A percentile compares a stretch with the other conserved stretches of the same genome.
phyloP scores from a whole-genome alignment of 2,113 vertebrate genomes.

The Shinisaurus crocodilurus region DNA sequence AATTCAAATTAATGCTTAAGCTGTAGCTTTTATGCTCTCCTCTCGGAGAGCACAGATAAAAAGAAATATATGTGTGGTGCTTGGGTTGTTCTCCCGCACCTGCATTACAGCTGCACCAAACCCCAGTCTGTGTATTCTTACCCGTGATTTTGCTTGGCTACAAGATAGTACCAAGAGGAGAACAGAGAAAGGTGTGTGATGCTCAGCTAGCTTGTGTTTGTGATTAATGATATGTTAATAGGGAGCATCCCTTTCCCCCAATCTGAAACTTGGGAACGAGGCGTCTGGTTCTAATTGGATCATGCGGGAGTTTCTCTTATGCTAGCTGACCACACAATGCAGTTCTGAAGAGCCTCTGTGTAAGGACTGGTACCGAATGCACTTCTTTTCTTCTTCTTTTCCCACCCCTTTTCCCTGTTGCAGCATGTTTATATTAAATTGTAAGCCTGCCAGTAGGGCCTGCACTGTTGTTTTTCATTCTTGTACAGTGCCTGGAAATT shows the following conservation, averaged over 20 bases:
- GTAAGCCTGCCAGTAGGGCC: background rate
- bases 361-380: background rate
- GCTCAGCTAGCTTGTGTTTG: conserved; percentile 28
- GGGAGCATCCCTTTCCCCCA: conserved; percentile 37
- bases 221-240: conserved; percentile 48
- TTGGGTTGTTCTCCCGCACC: conserved; percentile 26
- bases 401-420: background rate
- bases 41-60: conserved; percentile 42
- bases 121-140: background rate
- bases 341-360: background rate
- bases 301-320: conserved; percentile 61
- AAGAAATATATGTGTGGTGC: conserved; percentile 23
- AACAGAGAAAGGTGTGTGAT: background rate
- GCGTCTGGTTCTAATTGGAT: conserved; percentile 62
- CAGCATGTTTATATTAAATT: too few relatives aligned
- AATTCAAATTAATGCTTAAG: conserved; percentile 57
- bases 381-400: background rate
- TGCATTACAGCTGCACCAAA: background rate
- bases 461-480: background rate
- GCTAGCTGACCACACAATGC: conserved; percentile 54
- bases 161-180: background rate
- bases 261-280: conserved; percentile 14
- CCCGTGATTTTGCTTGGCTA: background rate
- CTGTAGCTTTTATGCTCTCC: conserved; percentile 52
- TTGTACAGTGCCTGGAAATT: background rate